Conservation (phyloP, 1,140 invertebrate species). For the Zaprionus taronus region DNA sequence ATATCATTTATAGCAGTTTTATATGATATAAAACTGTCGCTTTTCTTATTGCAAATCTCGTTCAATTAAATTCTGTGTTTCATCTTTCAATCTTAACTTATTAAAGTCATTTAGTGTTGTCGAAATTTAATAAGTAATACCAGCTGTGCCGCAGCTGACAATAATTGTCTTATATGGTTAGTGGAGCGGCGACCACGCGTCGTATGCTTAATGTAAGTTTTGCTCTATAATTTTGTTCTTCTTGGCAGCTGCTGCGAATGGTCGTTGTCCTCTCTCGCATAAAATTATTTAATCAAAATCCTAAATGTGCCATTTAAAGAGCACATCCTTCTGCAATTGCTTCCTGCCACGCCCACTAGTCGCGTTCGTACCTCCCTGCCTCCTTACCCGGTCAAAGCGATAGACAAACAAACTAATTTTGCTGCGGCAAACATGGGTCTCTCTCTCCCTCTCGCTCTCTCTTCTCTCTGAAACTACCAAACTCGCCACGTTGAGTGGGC, state of each 20-base stretch:
- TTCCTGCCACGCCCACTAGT: constrained; percentile 47
- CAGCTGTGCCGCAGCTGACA: not conserved
- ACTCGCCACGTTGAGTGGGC: constrained; percentile 38
- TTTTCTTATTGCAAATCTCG: not conserved
- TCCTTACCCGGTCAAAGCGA: not conserved
- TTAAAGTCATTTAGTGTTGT: not conserved
- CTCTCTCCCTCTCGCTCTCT: not conserved
- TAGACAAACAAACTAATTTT: constrained; percentile 80
- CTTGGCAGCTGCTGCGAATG: constrained; percentile 19
- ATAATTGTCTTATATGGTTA: constrained; percentile 14
- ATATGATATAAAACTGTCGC: not conserved
- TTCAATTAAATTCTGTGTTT: not conserved
- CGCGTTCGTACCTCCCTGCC: constrained; percentile 23
- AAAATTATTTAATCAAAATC: constrained; percentile 76
- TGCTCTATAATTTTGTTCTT: not conserved
- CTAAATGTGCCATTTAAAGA: constrained; percentile 69
- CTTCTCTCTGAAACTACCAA: constrained; percentile 11
- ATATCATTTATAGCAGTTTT: not conserved
- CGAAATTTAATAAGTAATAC: not conserved
- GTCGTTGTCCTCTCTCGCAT: constrained; percentile 13
- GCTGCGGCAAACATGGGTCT: constrained; percentile 61
- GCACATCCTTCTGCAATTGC: constrained; percentile 23
- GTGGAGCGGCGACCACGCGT: constrained; percentile 9
- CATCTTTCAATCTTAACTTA: not conserved
- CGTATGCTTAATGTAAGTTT: constrained; percentile 44